Conservation (phyloP, 2,888 invertebrate species). For the Anticlea derivata region DNA sequence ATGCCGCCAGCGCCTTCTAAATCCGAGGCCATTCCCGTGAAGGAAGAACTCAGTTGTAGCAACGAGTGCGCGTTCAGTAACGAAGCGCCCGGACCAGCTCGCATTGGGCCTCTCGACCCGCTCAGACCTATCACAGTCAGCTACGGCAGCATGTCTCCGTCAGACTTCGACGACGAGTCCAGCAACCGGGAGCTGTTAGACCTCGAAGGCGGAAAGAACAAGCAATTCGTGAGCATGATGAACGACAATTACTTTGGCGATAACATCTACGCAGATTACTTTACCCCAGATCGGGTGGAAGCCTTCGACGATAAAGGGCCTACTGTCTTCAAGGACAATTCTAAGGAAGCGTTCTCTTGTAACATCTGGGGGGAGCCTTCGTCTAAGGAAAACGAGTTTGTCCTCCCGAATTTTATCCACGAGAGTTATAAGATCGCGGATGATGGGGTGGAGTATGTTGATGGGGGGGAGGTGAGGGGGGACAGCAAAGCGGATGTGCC, state of each 20-base stretch:
- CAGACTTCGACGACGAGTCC: conserved; percentile 70
- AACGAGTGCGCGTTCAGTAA: conserved; percentile 47
- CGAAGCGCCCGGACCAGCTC: conserved; percentile 42
- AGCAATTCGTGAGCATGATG: conserved; percentile 77
- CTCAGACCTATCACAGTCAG: conserved; percentile 72
- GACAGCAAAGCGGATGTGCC: conserved; percentile 71
- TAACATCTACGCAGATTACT: conserved; percentile 77
- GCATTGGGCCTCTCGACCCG: conserved; percentile 57
- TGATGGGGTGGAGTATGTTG: conserved; percentile 62
- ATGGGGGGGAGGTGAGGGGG: conserved; percentile 50
- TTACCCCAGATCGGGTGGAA: conserved; percentile 72
- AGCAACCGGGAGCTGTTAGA: conserved; percentile 70
- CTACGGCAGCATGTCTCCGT: conserved; percentile 64
- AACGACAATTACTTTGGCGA: conserved; percentile 79
- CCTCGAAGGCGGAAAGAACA: conserved; percentile 70
- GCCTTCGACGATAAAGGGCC: conserved; percentile 64
- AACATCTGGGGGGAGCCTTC: conserved; percentile 72
- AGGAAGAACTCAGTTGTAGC: conserved; percentile 69
- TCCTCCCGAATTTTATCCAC: conserved; percentile 75
- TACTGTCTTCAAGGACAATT: conserved; percentile 55
- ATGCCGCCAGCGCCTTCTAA: conserved; percentile 40
- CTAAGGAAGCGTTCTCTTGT: conserved; percentile 37
- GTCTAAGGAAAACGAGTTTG: conserved; percentile 71
- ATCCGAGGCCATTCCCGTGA: conserved; percentile 57
- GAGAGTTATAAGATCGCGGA: conserved; percentile 76